These are phyloP conservation scores for Pongo abelii DNA, from an alignment of 2,113 vertebrate genomes.

Conservation along the genomic window DNA sequence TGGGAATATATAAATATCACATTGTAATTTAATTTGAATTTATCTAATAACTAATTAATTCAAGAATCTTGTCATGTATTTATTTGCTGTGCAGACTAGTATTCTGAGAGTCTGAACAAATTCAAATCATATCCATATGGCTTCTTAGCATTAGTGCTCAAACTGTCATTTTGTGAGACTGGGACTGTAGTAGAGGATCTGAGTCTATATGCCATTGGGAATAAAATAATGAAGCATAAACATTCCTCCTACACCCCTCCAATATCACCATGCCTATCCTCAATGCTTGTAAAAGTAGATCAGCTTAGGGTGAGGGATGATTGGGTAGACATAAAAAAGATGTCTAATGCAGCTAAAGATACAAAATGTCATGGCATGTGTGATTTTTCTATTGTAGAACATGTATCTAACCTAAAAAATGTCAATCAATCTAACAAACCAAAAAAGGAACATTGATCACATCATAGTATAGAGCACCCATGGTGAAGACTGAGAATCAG, in stretches of 20 bases:
- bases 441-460: background rate
- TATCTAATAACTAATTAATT: background rate
- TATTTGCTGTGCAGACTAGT: background rate
- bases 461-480: background rate
- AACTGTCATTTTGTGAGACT: background rate
- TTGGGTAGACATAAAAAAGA: background rate
- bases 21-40: background rate
- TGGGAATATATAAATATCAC: background rate
- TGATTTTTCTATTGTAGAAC: background rate
- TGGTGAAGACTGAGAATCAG: background rate
- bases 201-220: background rate
- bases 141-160: background rate
- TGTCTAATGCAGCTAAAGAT: background rate
- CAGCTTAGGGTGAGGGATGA: background rate
- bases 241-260: background rate
- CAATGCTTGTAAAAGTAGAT: background rate
- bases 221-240: background rate
- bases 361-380: background rate
- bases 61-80: background rate
- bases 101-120: background rate
- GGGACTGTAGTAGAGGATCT: background rate
- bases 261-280: background rate
- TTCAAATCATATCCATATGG: background rate
- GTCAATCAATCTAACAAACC: background rate
- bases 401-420: background rate